Percentiles rank a stretch among this genome's conserved stretches.
phyloP scores from a whole-genome alignment of 2,888 invertebrate species.

The Drosophila merina region DNA sequence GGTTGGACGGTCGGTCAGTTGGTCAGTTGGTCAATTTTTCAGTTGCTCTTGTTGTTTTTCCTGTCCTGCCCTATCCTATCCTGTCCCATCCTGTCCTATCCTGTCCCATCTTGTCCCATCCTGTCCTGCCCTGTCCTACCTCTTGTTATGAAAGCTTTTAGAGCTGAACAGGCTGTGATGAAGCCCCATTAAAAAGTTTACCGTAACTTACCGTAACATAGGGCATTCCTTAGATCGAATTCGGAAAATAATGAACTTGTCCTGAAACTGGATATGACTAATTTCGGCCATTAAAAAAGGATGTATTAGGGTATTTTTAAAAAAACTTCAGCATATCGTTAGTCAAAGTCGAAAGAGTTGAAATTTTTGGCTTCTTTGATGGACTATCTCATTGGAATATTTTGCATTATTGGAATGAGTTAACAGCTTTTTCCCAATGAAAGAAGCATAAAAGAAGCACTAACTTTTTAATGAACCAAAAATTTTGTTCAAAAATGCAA shows the following conservation, averaged over 20 bases:
- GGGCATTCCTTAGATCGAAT: slow-evolving; percentile 9
- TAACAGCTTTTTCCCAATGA: background rate
- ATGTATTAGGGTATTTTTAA: too few species aligned
- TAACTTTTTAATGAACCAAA: background rate
- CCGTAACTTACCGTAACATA: background rate
- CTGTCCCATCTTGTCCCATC: too few species aligned
- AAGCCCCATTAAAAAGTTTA: slow-evolving; percentile 3
- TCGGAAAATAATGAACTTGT: slow-evolving; percentile 45
- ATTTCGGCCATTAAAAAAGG: background rate
- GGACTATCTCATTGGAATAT: background rate
- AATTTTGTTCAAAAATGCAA: background rate
- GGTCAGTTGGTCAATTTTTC: too few species aligned
- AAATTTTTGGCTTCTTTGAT: background rate
- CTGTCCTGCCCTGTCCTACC: slow-evolving; percentile 13
- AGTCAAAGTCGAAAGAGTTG: background rate
- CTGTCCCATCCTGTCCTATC: too few species aligned
- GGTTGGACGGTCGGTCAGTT: slow-evolving; percentile 4
- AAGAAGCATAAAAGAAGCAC: too few species aligned
- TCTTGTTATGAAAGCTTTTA: slow-evolving; percentile 31
- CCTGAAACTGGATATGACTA: background rate
- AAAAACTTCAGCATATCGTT: too few species aligned
- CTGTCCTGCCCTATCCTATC: slow-evolving; percentile 23
- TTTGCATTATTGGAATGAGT: background rate
- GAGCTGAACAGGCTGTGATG: background rate
- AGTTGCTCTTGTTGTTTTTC: slow-evolving; percentile 31